phyloP scores from a whole-genome alignment of 1,140 invertebrate species.

The Penaeus vannamei region DNA sequence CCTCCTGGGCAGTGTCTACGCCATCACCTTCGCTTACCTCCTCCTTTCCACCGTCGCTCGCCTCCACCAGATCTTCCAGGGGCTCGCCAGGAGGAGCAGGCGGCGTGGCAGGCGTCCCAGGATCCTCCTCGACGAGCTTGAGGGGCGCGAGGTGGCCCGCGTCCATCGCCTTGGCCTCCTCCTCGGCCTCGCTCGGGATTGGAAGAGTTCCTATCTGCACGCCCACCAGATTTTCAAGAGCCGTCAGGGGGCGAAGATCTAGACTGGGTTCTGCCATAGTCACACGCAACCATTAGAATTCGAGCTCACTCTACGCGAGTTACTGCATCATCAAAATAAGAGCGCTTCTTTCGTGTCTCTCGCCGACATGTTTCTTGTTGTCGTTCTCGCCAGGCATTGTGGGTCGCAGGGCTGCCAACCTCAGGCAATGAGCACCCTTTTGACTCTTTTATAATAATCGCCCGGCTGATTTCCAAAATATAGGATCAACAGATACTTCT shows the following conservation, averaged over 20 bases:
- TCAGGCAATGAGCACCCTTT: background rate
- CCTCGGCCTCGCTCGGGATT: constrained; percentile 48
- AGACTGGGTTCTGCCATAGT: constrained; percentile 65
- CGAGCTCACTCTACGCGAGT: constrained; percentile 3
- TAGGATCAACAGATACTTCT: no score
- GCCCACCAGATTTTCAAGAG: constrained; percentile 62
- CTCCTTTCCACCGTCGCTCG: background rate
- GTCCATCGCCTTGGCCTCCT: constrained; percentile 48
- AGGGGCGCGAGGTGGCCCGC: constrained; percentile 45
- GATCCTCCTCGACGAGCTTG: constrained; percentile 47
- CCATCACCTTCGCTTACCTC: constrained; percentile 17
- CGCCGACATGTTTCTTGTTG: constrained; percentile 67
- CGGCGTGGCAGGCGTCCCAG: constrained; percentile 22
- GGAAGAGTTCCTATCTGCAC: constrained; percentile 59
- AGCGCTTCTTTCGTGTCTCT: constrained; percentile 20
- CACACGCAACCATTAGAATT: constrained; percentile 48
- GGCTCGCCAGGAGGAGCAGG: constrained; percentile 9
- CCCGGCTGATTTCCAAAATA: background rate
- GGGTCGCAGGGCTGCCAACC: constrained; percentile 31
- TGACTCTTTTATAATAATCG: background rate
- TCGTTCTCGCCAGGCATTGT: constrained; percentile 57
- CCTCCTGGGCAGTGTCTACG: background rate
- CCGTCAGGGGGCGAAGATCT: constrained; percentile 61
- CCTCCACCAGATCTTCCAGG: constrained; percentile 13
- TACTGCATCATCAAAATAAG: constrained; percentile 43